Evolutionary conservation across 2,113 vertebrate species (phyloP), one percentile per base, ranked within the genome.

Genomic region (Gadus macrocephalus): DNA sequence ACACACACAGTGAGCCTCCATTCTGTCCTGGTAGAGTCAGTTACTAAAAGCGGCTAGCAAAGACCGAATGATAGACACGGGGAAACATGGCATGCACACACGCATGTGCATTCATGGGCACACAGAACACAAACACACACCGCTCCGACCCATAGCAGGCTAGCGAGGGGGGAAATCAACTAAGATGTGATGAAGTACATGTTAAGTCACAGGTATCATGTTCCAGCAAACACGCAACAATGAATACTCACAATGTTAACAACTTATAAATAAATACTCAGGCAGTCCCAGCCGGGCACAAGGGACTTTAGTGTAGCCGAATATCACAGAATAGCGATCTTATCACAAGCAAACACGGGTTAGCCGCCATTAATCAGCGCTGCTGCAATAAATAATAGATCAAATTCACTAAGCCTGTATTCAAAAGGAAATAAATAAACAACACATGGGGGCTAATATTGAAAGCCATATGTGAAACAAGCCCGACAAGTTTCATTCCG

Each of bases 381-480:
- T 14, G 8, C 42, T 9, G 42, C 12, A 49, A 49, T 49, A 49
- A 49, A 49, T 49, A 49, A 49, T 14, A 49, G 2, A 49, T 49
- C 42, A 49, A 49, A 49, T 49, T 9, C 42, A 14, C 42, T 12
- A 49, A 14, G 42, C 42, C 42, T 15, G 77, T 74, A 53, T 42
- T 58, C 73, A 59, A 78, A 76, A 27, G 74, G 14, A 78, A 69
- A 80, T 67, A 55, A 67, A 71, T 61, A 68, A 49, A 49, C 42
- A 49, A 49, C 42, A 49, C 11, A 49, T 49, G 9, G 42, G 9
- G 42, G 42, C 42, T 49, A 49, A 49, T 20, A 72, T 19, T 28
- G 16, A 76, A 78, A 81, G 68, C 53, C 59, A 68, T 59, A 83
- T 80, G 71, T 49, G 70, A 77, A 64, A 71, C 68, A 69, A 68